Base-by-base conservation (phyloP, 2,888 invertebrate genomes). In the Morinoia aosen region DNA sequence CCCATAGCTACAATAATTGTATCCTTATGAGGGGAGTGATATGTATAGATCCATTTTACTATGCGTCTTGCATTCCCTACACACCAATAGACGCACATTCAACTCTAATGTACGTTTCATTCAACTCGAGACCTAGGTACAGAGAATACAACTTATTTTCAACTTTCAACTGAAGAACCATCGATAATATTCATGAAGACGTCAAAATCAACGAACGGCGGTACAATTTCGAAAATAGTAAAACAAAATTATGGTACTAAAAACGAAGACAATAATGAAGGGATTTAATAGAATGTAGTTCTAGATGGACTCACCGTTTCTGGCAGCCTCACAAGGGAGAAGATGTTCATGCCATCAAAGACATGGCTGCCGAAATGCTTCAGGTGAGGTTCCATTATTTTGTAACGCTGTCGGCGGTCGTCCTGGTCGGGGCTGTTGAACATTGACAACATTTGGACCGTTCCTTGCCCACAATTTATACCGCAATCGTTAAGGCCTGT, bases 391-490 rank as follows among this genome's bases (percentile, higher is more conserved):
- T 97, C 97, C 1, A 98, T 96, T 3, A 98, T 97, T 0, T 97
- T 97, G 97, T 98, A 98, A 8, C 98, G 98, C 0, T 98, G 97
- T 0, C 97, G 97, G 0, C 98, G 98, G 90, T 98, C 97, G 96
- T 98, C 98, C 96, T 98, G 98, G 0, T 98, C 98, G 0, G 98
- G 98, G 0, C 96, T 96, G 64, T 39, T 19, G 19, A 76, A 76
- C n/a, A n/a, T n/a, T n/a, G 12, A 94, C 14, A 19, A 14, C 11
- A 39, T 40, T 90, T 7, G 2, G 3, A 16, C 64, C 2, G 64
- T 25, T 25, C 64, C 4, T 64, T 33, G 33, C 16, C 16, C 33
- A 33, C 64, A 12, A 16, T 64, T 16, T 33, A 64, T 64, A 16
- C 64, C 33, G 7, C 33, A 25, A 16, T 25, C 33, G 64, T 64